Conservation (phyloP, 2,113 vertebrate species). For the Macrotus californicus region DNA sequence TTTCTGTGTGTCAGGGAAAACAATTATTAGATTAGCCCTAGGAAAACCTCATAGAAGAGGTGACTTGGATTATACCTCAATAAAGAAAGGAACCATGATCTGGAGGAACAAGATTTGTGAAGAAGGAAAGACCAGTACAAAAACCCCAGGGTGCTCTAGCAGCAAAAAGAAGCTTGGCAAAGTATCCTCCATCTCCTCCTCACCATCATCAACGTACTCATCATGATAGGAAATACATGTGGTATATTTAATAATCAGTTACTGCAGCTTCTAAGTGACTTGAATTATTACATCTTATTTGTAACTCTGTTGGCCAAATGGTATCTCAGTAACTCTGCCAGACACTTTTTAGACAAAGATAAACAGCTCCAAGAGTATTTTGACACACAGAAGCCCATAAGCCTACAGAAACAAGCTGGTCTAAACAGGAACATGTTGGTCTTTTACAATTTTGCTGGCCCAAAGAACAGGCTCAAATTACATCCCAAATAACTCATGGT, state of each 20-base stretch:
- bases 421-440: conserved; percentile 45
- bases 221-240: not conserved
- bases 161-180: not conserved
- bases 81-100: not conserved
- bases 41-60: not conserved
- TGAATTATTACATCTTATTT: not conserved
- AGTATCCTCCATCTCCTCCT: not conserved
- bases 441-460: conserved; percentile 46
- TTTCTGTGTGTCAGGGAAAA: not conserved
- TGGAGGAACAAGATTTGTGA: not conserved
- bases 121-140: not conserved
- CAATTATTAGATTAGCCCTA: not conserved
- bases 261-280: not conserved
- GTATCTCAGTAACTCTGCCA: not conserved
- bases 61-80: not conserved
- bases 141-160: not conserved
- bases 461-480: conserved; percentile 60
- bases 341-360: conserved; percentile 32
- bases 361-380: conserved; percentile 40
- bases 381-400: conserved; percentile 57
- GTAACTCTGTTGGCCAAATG: not conserved
- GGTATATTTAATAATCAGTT: not conserved
- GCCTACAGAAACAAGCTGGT: conserved; percentile 39
- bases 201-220: not conserved
- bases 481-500: conserved; percentile 48